Evolutionary conservation across 2,888 invertebrate species (phyloP).

Genomic region (Cryptocheilus praepositus): DNA sequence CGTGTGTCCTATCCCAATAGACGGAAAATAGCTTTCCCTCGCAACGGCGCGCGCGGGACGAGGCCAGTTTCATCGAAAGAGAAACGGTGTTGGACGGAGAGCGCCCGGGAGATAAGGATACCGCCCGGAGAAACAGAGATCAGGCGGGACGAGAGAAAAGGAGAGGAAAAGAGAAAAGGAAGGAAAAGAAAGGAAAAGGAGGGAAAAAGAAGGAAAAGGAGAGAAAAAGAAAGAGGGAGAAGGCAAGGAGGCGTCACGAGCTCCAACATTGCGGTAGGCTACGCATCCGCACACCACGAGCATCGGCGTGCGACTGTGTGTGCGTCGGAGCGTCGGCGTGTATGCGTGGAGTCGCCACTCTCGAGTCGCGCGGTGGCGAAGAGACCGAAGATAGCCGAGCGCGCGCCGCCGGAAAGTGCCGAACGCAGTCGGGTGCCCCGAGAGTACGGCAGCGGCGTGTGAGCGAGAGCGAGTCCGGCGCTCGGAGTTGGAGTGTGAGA

Average conservation of each 20-base stretch:
- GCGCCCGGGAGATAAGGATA: background rate
- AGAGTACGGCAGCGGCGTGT: slow-evolving; percentile 32
- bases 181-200: slow-evolving; percentile 9
- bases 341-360: slow-evolving; percentile 25
- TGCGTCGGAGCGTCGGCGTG: slow-evolving; percentile 3
- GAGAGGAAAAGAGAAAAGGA: slow-evolving; percentile 10
- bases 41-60: slow-evolving; percentile 16
- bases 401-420: slow-evolving; percentile 16
- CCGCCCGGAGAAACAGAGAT: slow-evolving; percentile 12
- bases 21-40: slow-evolving; percentile 54
- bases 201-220: background rate
- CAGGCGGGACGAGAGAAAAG: slow-evolving; percentile 4
- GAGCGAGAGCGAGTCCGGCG: slow-evolving; percentile 43
- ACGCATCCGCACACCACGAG: slow-evolving; percentile 53
- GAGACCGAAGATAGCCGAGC: slow-evolving; percentile 41
- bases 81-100: background rate
- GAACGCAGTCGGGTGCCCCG: slow-evolving; percentile 18
- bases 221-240: slow-evolving; percentile 5
- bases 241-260: slow-evolving; percentile 32
- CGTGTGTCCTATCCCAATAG: slow-evolving; percentile 58
- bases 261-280: slow-evolving; percentile 64
- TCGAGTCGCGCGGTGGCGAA: slow-evolving; percentile 30
- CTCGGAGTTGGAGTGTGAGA: slow-evolving; percentile 49
- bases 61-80: background rate
- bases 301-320: slow-evolving; percentile 30